phyloP scores from a whole-genome alignment of 1,140 invertebrate genomes.

The Drosophila obscura region DNA sequence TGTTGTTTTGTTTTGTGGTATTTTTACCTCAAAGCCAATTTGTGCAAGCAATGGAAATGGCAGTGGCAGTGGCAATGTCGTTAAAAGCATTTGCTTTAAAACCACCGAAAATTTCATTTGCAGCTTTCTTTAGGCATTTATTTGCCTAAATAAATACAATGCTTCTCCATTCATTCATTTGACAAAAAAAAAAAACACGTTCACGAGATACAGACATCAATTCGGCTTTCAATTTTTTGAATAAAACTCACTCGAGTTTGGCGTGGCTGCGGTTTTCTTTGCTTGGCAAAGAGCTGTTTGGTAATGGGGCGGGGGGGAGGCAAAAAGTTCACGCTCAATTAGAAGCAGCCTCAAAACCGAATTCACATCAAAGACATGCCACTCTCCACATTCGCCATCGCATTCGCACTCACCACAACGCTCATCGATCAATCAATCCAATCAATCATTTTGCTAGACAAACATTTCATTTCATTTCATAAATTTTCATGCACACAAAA shows the following conservation, averaged over 20 bases:
- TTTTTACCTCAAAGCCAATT: slow-evolving; percentile 12
- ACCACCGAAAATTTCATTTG: slow-evolving; percentile 61
- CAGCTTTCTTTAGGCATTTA: slow-evolving; percentile 22
- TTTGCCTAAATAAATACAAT: slow-evolving; percentile 57
- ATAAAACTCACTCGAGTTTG: slow-evolving; percentile 61
- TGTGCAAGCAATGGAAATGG: background rate
- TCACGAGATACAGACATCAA: slow-evolving; percentile 9
- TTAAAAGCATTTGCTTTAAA: slow-evolving; percentile 27
- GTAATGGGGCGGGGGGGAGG: background rate
- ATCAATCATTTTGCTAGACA: slow-evolving; percentile 51
- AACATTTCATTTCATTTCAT: slow-evolving; percentile 50
- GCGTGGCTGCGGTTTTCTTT: slow-evolving; percentile 44
- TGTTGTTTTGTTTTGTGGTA: slow-evolving; percentile 17
- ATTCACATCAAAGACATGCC: slow-evolving; percentile 56
- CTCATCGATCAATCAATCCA: slow-evolving; percentile 53
- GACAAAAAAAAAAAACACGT: slow-evolving; percentile 14
- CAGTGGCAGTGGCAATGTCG: background rate
- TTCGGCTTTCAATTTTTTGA: slow-evolving; percentile 49
- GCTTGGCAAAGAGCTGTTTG: slow-evolving; percentile 3
- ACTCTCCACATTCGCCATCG: too few species aligned
- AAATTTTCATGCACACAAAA: background rate
- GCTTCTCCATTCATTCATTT: slow-evolving; percentile 19
- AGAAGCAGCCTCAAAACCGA: slow-evolving; percentile 29
- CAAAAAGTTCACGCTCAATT: slow-evolving; percentile 62
- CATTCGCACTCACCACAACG: slow-evolving; percentile 19